Percentiles rank a stretch among this genome's conserved stretches.
Evolutionary conservation across 64 coral and sea anemone genomes (phyloP).

Genomic region (Acropora yongei): DNA sequence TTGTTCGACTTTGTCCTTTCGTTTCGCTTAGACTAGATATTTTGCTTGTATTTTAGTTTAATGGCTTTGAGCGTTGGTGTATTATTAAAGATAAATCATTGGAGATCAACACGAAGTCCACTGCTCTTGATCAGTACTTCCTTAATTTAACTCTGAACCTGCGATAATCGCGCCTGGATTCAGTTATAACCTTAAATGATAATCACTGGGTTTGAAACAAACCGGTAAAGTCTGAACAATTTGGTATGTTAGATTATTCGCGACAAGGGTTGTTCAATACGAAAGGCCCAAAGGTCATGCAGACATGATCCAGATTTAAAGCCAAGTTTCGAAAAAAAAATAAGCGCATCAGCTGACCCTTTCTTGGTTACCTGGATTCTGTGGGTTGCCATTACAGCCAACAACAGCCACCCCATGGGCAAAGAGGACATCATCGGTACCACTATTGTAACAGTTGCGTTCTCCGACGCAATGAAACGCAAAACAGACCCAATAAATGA

Average conservation of each 20-base stretch:
- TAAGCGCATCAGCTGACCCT: not conserved
- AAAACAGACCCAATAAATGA: not conserved
- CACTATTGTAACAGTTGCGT: not conserved
- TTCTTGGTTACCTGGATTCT: not conserved
- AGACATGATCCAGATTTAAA: not conserved
- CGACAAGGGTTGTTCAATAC: not conserved
- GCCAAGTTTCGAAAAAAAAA: conserved; percentile 14
- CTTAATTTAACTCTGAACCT: conserved; percentile 1
- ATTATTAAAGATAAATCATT: conserved; percentile 14
- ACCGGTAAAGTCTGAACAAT: not conserved
- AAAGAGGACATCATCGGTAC: conserved; percentile 6
- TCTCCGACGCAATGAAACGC: not conserved
- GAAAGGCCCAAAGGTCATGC: not conserved
- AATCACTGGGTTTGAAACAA: not conserved
- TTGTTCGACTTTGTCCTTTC: too few relatives aligned
- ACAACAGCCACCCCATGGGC: not conserved
- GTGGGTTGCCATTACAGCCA: not conserved
- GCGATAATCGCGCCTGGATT: not conserved
- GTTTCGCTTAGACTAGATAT: too few relatives aligned
- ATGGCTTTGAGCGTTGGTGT: not conserved
- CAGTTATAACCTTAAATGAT: not conserved
- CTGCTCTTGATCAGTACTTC: conserved; percentile 15
- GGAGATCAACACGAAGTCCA: conserved; percentile 1
- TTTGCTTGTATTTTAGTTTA: not conserved
- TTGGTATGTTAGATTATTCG: not conserved